Conservation (phyloP, 2,888 invertebrate genomes). For the Clunio marinus region DNA sequence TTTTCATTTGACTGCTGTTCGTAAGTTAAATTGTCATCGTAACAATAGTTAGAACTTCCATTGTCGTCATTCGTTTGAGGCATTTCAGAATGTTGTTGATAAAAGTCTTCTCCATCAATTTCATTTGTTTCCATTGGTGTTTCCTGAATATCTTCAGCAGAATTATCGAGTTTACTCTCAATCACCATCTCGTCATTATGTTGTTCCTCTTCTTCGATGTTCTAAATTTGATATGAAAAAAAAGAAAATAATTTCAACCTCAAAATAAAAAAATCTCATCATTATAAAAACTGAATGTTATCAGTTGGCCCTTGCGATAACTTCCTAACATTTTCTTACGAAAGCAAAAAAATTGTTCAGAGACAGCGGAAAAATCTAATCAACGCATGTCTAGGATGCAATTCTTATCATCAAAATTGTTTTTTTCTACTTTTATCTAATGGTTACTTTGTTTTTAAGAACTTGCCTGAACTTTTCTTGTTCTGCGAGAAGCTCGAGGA, state of each 20-base stretch:
- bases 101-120: slow-evolving; percentile 34
- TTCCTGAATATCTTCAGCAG: slow-evolving; percentile 38
- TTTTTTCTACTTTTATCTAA: too few relatives aligned
- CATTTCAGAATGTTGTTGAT: slow-evolving; percentile 31
- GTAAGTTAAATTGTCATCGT: slow-evolving; percentile 40
- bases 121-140: not conserved
- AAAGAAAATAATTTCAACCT: not conserved
- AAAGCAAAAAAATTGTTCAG: not conserved
- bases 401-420: slow-evolving; percentile 36
- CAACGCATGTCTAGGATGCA: slow-evolving; percentile 21
- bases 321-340: slow-evolving; percentile 44
- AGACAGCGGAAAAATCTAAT: slow-evolving; percentile 6
- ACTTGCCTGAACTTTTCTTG: slow-evolving; percentile 1
- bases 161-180: slow-evolving; percentile 23
- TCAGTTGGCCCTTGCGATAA: slow-evolving; percentile 52
- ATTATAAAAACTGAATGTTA: slow-evolving; percentile 10
- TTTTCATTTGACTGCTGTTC: slow-evolving; percentile 33
- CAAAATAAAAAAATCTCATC: not conserved
- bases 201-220: slow-evolving; percentile 36
- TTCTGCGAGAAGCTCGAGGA: slow-evolving; percentile 7
- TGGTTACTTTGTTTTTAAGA: too few relatives aligned
- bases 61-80: slow-evolving; percentile 33
- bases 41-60: slow-evolving; percentile 21
- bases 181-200: slow-evolving; percentile 23
- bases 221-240: slow-evolving; percentile 6